A percentile compares a stretch with the other conserved stretches of the same genome.
These are phyloP conservation scores for Toxonevra muliebris DNA, from an alignment of 2,888 invertebrate species.

Conservation along the genomic window DNA sequence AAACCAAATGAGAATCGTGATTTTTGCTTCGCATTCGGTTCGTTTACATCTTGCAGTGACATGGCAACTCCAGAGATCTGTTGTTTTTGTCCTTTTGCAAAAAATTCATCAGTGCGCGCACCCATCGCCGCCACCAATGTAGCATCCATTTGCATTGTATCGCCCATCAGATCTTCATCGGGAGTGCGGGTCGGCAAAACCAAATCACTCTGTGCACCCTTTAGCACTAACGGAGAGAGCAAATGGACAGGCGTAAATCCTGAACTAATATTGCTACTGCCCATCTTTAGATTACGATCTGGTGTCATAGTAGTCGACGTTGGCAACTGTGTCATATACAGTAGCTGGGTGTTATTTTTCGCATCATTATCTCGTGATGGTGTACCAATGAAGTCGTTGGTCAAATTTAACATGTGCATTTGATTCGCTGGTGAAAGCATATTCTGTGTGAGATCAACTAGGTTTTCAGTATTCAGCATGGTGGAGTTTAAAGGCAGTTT, in stretches of 20 bases:
- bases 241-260: constrained; percentile 30
- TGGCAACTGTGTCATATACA: constrained; percentile 53
- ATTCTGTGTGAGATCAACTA: constrained; percentile 53
- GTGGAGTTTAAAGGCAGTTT: constrained; percentile 61
- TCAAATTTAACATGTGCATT: constrained; percentile 55
- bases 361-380: constrained; percentile 30
- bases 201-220: constrained; percentile 55
- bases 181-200: constrained; percentile 57
- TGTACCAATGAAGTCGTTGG: constrained; percentile 53
- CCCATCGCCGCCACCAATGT: constrained; percentile 35
- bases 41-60: constrained; percentile 50
- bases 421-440: constrained; percentile 51
- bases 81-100: constrained; percentile 22
- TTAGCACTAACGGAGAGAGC: constrained; percentile 41
- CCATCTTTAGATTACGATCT: constrained; percentile 29
- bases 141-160: constrained; percentile 52
- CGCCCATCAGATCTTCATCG: constrained; percentile 41
- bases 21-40: constrained; percentile 36
- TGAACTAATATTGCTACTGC: constrained; percentile 23
- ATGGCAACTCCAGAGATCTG: constrained; percentile 21
- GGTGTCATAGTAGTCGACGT: constrained; percentile 48
- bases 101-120: constrained; percentile 38
- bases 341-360: constrained; percentile 50
- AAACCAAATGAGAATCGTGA: constrained; percentile 63
- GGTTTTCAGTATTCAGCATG: constrained; percentile 52